Evolutionary conservation across 1,140 invertebrate species (phyloP), one percentile per base, ranked within the genome.

Genomic region (Lordiphosa mommai): DNA sequence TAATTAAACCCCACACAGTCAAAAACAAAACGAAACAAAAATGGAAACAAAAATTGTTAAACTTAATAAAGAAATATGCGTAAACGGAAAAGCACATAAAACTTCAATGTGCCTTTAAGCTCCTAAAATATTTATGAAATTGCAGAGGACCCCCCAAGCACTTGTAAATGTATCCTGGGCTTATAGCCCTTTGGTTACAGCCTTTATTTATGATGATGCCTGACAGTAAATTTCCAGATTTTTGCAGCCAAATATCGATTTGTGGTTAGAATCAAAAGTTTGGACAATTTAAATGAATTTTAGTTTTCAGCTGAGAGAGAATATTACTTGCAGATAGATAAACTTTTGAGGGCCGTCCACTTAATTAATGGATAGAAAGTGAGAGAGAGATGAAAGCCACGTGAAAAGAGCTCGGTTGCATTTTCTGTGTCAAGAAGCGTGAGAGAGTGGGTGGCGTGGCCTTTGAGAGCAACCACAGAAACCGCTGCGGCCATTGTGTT

Each of bases 121-220:
- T 71, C 61, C 74, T 80, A 49, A 80, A 80, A 82, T 74, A 80
- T 80, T 80, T 70, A 80, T 80, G 76, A 74, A 73, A 69, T 80
- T 65, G 48, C 64, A 53, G 34, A 17, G 43, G 23, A 38, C 49
- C 46, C 16, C 23, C 44, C 7, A 51, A 55, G 55, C 65, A 57
- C 41, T 64, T 56, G 61, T 65, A 63, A 65, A 65, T 37, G 48
- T 57, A 57, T 57, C 49, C 29, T 0, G 47, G 32, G 30, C 38
- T 53, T 47, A 68, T 63, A 10, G 14, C 36, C 36, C 3, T n/a
- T n/a, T 17, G 47, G 48, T 44, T 52, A 40, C 34, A 27, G 52
- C 46, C 37, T 30, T 57, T 77, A 56, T 80, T 79, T 73, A 69
- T 69, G 36, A 38, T 50, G 57, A 57, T 49, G 58, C 3, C 43